Conservation (phyloP, 2,113 vertebrate genomes). For the Scomber japonicus region DNA sequence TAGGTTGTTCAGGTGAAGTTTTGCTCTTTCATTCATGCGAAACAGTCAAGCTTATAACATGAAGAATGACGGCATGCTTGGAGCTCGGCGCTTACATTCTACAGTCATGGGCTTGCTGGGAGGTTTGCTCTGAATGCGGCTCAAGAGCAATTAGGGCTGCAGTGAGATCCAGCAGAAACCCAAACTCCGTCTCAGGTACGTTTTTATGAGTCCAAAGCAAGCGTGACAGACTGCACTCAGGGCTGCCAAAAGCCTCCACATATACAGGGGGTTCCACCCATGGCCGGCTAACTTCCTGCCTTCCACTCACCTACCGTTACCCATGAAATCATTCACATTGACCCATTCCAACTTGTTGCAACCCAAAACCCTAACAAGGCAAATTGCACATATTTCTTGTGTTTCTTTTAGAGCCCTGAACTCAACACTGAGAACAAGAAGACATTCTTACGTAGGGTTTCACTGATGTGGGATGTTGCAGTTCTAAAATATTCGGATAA, state of each 20-base stretch:
- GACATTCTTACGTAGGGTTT: slow-evolving; percentile 41
- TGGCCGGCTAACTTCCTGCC: slow-evolving; percentile 58
- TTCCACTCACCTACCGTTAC: slow-evolving; percentile 70
- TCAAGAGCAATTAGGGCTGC: slow-evolving; percentile 72
- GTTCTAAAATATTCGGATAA: slow-evolving; percentile 3
- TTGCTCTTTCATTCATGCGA: slow-evolving; percentile 46
- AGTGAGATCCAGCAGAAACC: slow-evolving; percentile 68
- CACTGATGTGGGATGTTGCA: slow-evolving; percentile 39
- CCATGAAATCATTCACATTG: slow-evolving; percentile 74
- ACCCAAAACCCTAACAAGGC: slow-evolving; percentile 75
- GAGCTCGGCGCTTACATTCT: slow-evolving; percentile 46
- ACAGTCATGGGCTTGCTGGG: slow-evolving; percentile 25
- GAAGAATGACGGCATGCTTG: slow-evolving; percentile 62
- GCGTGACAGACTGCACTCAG: slow-evolving; percentile 64
- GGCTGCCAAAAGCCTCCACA: slow-evolving; percentile 64
- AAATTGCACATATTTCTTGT: slow-evolving; percentile 73
- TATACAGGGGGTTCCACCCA: slow-evolving; percentile 59
- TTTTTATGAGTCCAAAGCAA: slow-evolving; percentile 77
- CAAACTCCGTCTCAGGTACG: slow-evolving; percentile 77
- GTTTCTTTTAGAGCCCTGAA: slow-evolving; percentile 56
- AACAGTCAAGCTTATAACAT: slow-evolving; percentile 36
- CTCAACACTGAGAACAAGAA: slow-evolving; percentile 55
- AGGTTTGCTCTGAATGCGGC: slow-evolving; percentile 69
- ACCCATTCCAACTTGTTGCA: slow-evolving; percentile 74
- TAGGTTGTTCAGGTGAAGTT: slow-evolving; percentile 52